These are phyloP conservation scores for Heliconius nattereri DNA, from an alignment of 1,140 invertebrate species.

Conservation along the genomic window DNA sequence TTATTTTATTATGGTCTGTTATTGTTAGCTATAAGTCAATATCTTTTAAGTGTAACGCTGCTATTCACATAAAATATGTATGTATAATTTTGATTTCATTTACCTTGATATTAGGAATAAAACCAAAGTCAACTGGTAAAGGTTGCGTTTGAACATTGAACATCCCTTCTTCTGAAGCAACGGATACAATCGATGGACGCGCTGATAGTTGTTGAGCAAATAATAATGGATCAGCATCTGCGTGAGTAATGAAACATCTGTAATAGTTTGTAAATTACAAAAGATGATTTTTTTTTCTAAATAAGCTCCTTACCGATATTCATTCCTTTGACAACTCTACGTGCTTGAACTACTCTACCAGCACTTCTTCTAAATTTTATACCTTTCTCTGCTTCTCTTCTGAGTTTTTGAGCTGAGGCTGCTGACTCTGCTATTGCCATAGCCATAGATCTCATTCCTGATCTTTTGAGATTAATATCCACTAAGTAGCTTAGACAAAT, in stretches of 20 bases:
- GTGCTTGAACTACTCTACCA: slow-evolving; percentile 68
- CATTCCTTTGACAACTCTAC: slow-evolving; percentile 73
- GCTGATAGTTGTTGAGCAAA: slow-evolving; percentile 73
- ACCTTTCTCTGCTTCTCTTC: slow-evolving; percentile 73
- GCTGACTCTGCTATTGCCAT: slow-evolving; percentile 74
- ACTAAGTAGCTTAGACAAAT: slow-evolving; percentile 72
- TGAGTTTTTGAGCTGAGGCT: slow-evolving; percentile 66
- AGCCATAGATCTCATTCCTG: slow-evolving; percentile 68
- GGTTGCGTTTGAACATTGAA: slow-evolving; percentile 68
- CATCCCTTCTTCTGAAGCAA: slow-evolving; percentile 72
- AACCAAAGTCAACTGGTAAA: slow-evolving; percentile 69
- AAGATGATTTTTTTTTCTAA: not conserved
- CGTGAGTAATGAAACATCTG: slow-evolving; percentile 8
- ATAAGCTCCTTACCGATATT: slow-evolving; percentile 61
- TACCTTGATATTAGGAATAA: slow-evolving; percentile 69
- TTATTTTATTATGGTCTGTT: too few species aligned
- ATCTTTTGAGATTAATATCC: slow-evolving; percentile 72
- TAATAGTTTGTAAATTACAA: not conserved
- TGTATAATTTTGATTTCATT: slow-evolving; percentile 23
- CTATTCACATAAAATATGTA: not conserved
- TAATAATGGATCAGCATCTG: slow-evolving; percentile 71
- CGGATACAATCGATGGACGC: slow-evolving; percentile 72
- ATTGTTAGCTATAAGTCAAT: not conserved
- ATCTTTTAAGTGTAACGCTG: not conserved
- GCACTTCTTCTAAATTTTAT: slow-evolving; percentile 74